Conservation (phyloP, 2,797 vertebrate genomes). For the Hephaestus fuliginosus region DNA sequence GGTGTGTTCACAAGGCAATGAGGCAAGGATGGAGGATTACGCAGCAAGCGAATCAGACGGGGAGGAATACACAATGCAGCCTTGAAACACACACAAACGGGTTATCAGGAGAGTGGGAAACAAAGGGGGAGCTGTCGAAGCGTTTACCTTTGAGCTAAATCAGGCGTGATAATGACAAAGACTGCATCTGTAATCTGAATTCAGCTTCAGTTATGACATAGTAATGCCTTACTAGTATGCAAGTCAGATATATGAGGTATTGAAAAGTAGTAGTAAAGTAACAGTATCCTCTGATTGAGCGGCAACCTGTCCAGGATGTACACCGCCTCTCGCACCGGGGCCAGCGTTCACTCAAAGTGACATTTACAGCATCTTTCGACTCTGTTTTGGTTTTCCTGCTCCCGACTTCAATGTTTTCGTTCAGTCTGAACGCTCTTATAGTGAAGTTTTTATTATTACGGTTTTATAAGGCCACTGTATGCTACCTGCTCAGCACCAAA, state of each 20-base stretch:
- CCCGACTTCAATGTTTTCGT: background rate
- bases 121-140: conserved; percentile 13
- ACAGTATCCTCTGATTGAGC: background rate
- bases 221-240: background rate
- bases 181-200: background rate
- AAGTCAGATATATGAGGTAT: background rate
- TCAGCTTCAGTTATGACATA: background rate
- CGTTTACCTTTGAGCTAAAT: conserved; percentile 27
- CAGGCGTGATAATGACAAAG: conserved; percentile 16
- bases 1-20: conserved; percentile 29
- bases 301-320: too few species aligned
- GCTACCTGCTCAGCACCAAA: background rate
- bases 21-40: conserved; percentile 49
- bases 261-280: background rate
- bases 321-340: too few species aligned
- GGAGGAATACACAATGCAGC: conserved; percentile 46
- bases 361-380: background rate
- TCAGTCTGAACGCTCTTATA: background rate
- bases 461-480: too few species aligned
- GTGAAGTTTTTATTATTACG: too few species aligned
- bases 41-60: conserved; percentile 37
- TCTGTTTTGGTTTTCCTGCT: background rate
- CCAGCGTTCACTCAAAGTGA: background rate
- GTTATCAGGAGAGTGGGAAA: conserved; percentile 33
- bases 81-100: conserved; percentile 18